These are phyloP conservation scores for Avahi laniger DNA, from an alignment of 2,797 vertebrate genomes.

Conservation along the genomic window DNA sequence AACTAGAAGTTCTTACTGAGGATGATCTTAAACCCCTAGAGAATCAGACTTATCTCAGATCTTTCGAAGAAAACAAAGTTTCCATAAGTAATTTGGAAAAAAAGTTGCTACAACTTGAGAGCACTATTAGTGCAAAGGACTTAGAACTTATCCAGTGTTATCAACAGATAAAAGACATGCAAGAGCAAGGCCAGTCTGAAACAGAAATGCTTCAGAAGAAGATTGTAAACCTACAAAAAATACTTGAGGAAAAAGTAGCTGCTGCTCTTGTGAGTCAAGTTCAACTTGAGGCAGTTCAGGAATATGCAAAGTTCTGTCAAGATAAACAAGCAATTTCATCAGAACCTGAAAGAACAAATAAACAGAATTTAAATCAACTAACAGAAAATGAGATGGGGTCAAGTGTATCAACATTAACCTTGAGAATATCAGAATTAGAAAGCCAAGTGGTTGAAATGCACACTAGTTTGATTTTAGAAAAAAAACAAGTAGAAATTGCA, in stretches of 20 bases:
- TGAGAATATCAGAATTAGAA: conserved; percentile 90
- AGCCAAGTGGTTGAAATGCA: conserved; percentile 86
- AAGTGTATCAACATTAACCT: conserved; percentile 84
- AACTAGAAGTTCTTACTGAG: conserved; percentile 83
- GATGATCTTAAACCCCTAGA: conserved; percentile 82
- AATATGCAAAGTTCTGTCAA: conserved; percentile 74
- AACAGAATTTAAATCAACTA: conserved; percentile 9
- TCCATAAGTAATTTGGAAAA: conserved; percentile 82
- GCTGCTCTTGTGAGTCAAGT: conserved; percentile 89
- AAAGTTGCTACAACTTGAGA: conserved; percentile 87
- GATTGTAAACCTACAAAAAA: conserved; percentile 88
- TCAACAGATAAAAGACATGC: conserved; percentile 82
- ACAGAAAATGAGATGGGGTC: conserved; percentile 67
- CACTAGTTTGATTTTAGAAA: conserved; percentile 89
- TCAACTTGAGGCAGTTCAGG: conserved; percentile 90
- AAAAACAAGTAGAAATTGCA: conserved; percentile 88
- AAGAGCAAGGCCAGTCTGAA: conserved; percentile 84
- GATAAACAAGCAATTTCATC: conserved; percentile 38
- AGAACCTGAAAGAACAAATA: neutral
- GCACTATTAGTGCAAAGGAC: conserved; percentile 87
- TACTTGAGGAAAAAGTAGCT: conserved; percentile 90
- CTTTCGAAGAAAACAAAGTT: conserved; percentile 84
- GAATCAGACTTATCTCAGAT: conserved; percentile 84
- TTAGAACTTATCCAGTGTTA: conserved; percentile 85
- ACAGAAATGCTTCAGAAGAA: conserved; percentile 84